A percentile compares a stretch with the other conserved stretches of the same genome.
Evolutionary conservation across 2,888 invertebrate genomes (phyloP).

Genomic region (Hylaea fasciaria): DNA sequence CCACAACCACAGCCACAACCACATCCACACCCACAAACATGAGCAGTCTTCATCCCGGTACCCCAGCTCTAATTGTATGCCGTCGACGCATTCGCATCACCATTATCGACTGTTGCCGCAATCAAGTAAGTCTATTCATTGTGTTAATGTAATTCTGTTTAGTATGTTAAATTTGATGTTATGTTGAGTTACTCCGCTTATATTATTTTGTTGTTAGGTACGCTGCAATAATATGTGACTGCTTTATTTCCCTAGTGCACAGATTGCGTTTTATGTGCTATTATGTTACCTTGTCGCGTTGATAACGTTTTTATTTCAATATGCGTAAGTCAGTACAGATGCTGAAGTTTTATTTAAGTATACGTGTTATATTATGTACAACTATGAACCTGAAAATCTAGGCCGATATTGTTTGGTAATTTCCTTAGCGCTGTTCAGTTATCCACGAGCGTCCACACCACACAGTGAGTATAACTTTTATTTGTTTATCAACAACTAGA

Average conservation of each 20-base stretch:
- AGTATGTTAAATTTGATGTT: too few relatives aligned
- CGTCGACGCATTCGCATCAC: conserved; percentile 59
- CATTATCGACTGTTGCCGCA: conserved; percentile 72
- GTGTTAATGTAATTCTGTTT: conserved; percentile 5
- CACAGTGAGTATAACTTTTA: conserved; percentile 72
- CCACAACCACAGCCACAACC: conserved; percentile 38
- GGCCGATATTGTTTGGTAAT: conserved; percentile 37
- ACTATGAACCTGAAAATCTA: conserved; percentile 1
- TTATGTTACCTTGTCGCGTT: conserved; percentile 41
- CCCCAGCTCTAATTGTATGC: conserved; percentile 67
- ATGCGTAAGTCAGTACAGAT: conserved; percentile 21
- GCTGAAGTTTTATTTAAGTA: conserved; percentile 34
- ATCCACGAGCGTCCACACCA: conserved; percentile 82
- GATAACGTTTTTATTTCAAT: conserved; percentile 42
- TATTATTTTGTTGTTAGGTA: background rate
- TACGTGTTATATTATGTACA: background rate
- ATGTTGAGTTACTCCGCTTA: too few relatives aligned
- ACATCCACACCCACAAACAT: conserved; percentile 51
- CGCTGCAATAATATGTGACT: conserved; percentile 1
- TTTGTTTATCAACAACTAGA: conserved; percentile 18
- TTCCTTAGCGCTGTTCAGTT: conserved; percentile 76
- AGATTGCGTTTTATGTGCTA: conserved; percentile 44
- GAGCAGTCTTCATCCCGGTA: conserved; percentile 68
- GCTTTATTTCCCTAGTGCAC: conserved; percentile 21
- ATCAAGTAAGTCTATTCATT: conserved; percentile 70